These are phyloP conservation scores for Hydractinia echinata DNA, from an alignment of 30 jellyfish, hydroid and myxozoan species.

Conservation along the genomic window DNA sequence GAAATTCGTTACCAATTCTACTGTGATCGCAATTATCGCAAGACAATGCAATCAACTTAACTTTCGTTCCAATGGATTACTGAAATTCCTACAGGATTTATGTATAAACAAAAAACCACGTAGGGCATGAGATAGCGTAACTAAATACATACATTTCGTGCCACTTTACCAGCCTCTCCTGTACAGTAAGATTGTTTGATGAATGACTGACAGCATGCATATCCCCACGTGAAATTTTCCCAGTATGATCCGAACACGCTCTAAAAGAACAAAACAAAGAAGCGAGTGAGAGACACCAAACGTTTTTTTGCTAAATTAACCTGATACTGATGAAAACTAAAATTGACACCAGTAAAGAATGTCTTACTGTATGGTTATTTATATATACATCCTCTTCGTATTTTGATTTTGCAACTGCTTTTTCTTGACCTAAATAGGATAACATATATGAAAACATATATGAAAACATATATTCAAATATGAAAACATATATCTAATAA, in stretches of 20 bases:
- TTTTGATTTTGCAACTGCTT: conserved; percentile 84
- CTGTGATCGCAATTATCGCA: background rate
- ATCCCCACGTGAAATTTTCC: conserved; percentile 96
- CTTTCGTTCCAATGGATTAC: no score
- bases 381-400: conserved; percentile 93
- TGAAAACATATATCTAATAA: background rate
- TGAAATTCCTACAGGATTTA: no score
- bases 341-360: no score
- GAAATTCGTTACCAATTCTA: background rate
- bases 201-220: conserved; percentile 98
- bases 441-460: no score
- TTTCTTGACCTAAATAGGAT: conserved; percentile 90
- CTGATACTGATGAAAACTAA: no score
- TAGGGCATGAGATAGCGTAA: background rate
- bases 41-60: no score
- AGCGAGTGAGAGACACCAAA: no score
- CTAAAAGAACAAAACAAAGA: conserved; percentile 24
- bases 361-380: conserved; percentile 90
- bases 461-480: background rate
- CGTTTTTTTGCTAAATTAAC: background rate
- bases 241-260: conserved; percentile 98
- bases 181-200: conserved; percentile 95
- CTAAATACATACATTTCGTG: conserved; percentile 48
- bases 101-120: background rate
- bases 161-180: conserved; percentile 95